Conservation (phyloP, 2,888 invertebrate species). For the Drosophila birchii region DNA sequence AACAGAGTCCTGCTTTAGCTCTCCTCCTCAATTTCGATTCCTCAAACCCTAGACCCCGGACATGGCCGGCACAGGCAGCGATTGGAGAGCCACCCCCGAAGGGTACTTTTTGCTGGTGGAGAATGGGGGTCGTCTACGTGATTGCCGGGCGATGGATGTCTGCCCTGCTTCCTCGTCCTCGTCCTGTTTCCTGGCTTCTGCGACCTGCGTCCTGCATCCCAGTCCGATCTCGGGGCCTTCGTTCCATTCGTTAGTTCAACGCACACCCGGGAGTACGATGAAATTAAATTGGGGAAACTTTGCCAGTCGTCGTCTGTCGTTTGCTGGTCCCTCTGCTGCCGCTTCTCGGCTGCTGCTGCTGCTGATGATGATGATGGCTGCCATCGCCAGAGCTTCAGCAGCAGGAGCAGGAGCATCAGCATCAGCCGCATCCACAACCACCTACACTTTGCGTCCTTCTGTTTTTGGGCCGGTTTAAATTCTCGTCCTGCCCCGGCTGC, state of each 20-base stretch:
- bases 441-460: slow-evolving; percentile 60
- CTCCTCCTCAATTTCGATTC: slow-evolving; percentile 16
- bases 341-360: slow-evolving; percentile 13
- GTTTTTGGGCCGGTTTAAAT: slow-evolving; percentile 64
- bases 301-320: slow-evolving; percentile 60
- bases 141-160: slow-evolving; percentile 68
- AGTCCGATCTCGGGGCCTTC: slow-evolving; percentile 49
- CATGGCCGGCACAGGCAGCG: slow-evolving; percentile 25
- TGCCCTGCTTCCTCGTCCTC: slow-evolving; percentile 30
- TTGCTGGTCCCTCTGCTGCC: slow-evolving; percentile 37
- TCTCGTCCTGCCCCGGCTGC: slow-evolving; percentile 56
- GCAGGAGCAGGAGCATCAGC: neutral
- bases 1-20: slow-evolving; percentile 67
- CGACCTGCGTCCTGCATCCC: slow-evolving; percentile 17
- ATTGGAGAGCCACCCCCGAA: slow-evolving; percentile 49
- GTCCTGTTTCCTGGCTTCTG: neutral
- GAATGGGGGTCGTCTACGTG: slow-evolving; percentile 62
- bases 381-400: slow-evolving; percentile 71
- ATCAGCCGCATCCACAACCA: slow-evolving; percentile 34
- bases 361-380: slow-evolving; percentile 66
- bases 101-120: slow-evolving; percentile 29
- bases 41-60: slow-evolving; percentile 24
- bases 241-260: slow-evolving; percentile 78
- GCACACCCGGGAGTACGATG: slow-evolving; percentile 80
- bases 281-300: slow-evolving; percentile 84